Conservation (phyloP, 2,888 invertebrate genomes). For the Brenthis hecate region DNA sequence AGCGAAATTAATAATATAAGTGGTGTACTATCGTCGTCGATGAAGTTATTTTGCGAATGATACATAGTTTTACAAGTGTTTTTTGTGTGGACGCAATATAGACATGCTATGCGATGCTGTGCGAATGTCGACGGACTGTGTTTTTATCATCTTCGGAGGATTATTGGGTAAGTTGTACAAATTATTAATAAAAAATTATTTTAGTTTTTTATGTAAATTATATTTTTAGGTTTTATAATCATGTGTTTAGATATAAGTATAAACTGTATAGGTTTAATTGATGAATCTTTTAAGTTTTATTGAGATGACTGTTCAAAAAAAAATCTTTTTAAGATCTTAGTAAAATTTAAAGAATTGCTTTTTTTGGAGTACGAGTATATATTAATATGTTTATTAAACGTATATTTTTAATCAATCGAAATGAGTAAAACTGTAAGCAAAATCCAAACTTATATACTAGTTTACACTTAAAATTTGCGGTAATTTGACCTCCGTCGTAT, state of each 20-base stretch:
- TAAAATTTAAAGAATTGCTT: background rate
- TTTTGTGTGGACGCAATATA: conserved; percentile 66
- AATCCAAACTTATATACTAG: conserved; percentile 8
- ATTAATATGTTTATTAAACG: too few species aligned
- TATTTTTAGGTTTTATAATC: background rate
- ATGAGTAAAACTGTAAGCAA: conserved; percentile 8
- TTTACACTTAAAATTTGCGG: conserved; percentile 24
- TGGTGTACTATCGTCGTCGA: conserved; percentile 79
- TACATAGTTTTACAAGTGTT: conserved; percentile 77
- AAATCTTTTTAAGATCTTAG: too few species aligned
- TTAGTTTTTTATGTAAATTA: background rate
- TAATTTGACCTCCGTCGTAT: conserved; percentile 43
- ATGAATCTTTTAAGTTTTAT: too few species aligned
- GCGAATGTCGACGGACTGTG: conserved; percentile 48
- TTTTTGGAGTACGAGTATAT: background rate
- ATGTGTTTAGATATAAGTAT: background rate
- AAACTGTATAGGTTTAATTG: too few species aligned
- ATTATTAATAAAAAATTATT: background rate
- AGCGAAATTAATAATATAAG: conserved; percentile 81
- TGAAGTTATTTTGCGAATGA: conserved; percentile 82
- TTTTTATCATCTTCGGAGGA: conserved; percentile 15
- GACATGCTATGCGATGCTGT: conserved; percentile 66
- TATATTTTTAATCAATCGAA: background rate
- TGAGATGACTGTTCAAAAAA: too few species aligned
- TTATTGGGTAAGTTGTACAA: conserved; percentile 30